Conservation (phyloP, 2,888 invertebrate genomes). For the Biston betularia region DNA sequence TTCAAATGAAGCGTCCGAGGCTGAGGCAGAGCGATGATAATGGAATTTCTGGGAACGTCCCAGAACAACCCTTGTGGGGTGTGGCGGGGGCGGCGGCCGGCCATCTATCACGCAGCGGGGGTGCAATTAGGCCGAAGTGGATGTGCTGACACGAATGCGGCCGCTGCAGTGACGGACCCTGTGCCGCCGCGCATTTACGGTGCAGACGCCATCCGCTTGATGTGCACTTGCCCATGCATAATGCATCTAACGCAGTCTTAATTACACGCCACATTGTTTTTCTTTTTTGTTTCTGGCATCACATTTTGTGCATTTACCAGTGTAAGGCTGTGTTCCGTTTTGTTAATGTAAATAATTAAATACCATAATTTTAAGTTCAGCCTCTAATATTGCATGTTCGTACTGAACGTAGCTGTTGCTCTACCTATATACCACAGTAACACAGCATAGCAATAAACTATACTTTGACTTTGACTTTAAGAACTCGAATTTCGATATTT, state of each 20-base stretch:
- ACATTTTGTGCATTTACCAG: background rate
- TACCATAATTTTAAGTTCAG: no score
- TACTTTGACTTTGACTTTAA: no score
- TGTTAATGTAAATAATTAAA: no score
- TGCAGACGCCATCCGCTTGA: slow-evolving; percentile 37
- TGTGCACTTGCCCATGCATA: slow-evolving; percentile 39
- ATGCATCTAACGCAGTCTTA: slow-evolving; percentile 35
- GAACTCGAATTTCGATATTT: background rate
- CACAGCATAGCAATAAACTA: no score
- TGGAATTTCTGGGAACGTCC: slow-evolving; percentile 84
- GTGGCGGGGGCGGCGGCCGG: slow-evolving; percentile 60
- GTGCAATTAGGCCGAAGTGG: slow-evolving; percentile 72
- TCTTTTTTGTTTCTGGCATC: background rate
- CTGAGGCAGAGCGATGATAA: slow-evolving; percentile 67
- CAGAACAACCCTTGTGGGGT: slow-evolving; percentile 83
- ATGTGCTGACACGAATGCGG: slow-evolving; percentile 80
- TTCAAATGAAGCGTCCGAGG: slow-evolving; percentile 68
- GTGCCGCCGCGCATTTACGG: slow-evolving; percentile 45
- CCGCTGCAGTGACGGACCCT: slow-evolving; percentile 44
- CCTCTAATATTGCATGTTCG: no score
- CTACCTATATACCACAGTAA: no score
- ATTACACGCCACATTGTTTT: slow-evolving; percentile 36
- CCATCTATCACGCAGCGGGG: slow-evolving; percentile 82
- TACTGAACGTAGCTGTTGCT: no score
- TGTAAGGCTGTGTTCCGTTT: no score